Conservation (phyloP, 2,888 invertebrate species). For the Nasonovia ribisnigri region DNA sequence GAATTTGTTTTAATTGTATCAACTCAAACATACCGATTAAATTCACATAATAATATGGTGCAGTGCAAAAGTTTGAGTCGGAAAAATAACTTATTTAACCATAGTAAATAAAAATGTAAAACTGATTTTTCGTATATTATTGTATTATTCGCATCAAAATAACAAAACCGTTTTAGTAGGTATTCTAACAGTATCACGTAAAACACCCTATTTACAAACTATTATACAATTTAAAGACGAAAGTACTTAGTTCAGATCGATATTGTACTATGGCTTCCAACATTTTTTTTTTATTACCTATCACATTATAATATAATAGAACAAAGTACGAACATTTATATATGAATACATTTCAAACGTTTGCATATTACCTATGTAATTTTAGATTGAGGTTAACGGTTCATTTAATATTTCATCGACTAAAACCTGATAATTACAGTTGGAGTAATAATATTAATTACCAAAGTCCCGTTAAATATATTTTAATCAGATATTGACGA, state of each 20-base stretch:
- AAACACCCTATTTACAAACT: constrained; percentile 23
- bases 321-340: neutral
- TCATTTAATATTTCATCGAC: neutral
- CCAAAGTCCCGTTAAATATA: neutral
- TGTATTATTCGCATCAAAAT: neutral
- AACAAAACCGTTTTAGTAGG: neutral
- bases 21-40: neutral
- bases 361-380: neutral
- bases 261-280: constrained; percentile 7
- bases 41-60: neutral
- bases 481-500: neutral
- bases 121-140: neutral
- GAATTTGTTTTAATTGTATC: neutral
- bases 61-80: neutral
- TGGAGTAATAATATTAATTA: neutral
- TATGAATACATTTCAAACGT: neutral
- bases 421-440: neutral
- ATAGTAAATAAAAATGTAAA: neutral
- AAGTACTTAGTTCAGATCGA: constrained; percentile 1
- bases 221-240: constrained; percentile 23
- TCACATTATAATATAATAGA: neutral
- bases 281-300: neutral
- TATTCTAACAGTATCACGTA: constrained; percentile 15
- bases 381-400: neutral
- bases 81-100: neutral